Percentiles rank a stretch among this genome's conserved stretches.
Conservation (phyloP, 2,797 vertebrate genomes). For the Chaetodon trifasciatus region DNA sequence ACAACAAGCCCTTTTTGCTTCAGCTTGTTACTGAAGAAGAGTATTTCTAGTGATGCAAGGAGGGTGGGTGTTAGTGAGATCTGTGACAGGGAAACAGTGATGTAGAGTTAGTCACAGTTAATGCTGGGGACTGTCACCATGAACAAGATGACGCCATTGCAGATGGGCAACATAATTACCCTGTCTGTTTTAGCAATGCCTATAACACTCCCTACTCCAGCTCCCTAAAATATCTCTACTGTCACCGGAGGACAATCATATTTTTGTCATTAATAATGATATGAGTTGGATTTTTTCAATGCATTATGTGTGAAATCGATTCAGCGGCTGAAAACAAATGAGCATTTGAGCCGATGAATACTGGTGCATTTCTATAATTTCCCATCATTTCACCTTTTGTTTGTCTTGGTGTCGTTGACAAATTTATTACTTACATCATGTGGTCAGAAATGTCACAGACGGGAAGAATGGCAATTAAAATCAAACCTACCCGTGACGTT, state of each 20-base stretch:
- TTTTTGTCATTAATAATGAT: conserved; percentile 1
- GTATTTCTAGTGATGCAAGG: conserved; percentile 49
- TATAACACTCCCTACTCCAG: neutral
- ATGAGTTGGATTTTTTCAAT: neutral
- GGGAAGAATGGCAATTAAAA: conserved; percentile 48
- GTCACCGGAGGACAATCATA: neutral
- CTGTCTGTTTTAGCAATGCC: conserved; percentile 30
- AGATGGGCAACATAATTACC: conserved; percentile 37
- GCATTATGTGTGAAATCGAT: neutral
- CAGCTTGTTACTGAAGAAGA: conserved; percentile 55
- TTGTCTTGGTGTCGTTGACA: neutral
- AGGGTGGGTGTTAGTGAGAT: conserved; percentile 44
- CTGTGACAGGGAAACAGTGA: conserved; percentile 53
- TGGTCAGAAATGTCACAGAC: conserved; percentile 15
- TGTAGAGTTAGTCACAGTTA: conserved; percentile 47
- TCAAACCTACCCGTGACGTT: conserved; percentile 12
- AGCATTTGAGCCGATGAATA: neutral
- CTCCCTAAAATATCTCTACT: conserved; percentile 18
- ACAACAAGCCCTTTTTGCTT: conserved; percentile 44
- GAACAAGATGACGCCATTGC: conserved; percentile 10
- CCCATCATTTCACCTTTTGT: neutral
- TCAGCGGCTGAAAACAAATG: neutral
- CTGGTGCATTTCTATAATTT: neutral
- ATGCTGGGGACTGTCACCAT: conserved; percentile 40
- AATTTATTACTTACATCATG: conserved; percentile 14